Percentiles rank a stretch among this genome's conserved stretches.
Conservation (phyloP, 2,797 vertebrate species). For the Lindbergichthys nudifrons region DNA sequence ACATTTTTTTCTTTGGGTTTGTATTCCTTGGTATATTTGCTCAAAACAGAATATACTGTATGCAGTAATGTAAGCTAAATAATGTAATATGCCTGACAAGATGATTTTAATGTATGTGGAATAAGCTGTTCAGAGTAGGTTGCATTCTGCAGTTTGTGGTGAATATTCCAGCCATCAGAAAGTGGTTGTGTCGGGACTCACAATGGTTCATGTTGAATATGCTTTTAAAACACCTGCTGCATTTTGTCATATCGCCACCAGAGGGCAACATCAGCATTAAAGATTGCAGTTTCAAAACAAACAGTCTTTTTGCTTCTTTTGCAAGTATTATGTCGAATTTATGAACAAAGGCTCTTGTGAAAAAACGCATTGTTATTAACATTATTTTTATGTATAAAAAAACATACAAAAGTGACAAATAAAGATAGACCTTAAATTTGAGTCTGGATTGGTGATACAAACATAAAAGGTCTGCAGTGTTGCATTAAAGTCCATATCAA, state of each 20-base stretch:
- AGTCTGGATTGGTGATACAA: neutral
- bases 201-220: neutral
- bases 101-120: neutral
- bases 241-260: conserved; percentile 11
- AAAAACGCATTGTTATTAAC: conserved; percentile 23
- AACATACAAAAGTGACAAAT: conserved; percentile 30
- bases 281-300: neutral
- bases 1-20: neutral
- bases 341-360: neutral
- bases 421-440: neutral
- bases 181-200: neutral
- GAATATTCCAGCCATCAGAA: neutral
- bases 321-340: neutral
- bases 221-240: conserved; percentile 19
- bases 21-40: neutral
- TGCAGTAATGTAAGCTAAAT: neutral
- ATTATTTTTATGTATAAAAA: conserved; percentile 38
- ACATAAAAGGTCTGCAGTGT: neutral
- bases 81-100: neutral
- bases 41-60: neutral
- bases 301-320: neutral
- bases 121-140: neutral
- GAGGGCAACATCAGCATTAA: conserved; percentile 54
- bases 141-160: neutral
- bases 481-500: conserved; percentile 11